Percentiles rank a stretch among this genome's conserved stretches.
phyloP scores from a whole-genome alignment of 2,113 vertebrate genomes.

The Prunella himalayana region DNA sequence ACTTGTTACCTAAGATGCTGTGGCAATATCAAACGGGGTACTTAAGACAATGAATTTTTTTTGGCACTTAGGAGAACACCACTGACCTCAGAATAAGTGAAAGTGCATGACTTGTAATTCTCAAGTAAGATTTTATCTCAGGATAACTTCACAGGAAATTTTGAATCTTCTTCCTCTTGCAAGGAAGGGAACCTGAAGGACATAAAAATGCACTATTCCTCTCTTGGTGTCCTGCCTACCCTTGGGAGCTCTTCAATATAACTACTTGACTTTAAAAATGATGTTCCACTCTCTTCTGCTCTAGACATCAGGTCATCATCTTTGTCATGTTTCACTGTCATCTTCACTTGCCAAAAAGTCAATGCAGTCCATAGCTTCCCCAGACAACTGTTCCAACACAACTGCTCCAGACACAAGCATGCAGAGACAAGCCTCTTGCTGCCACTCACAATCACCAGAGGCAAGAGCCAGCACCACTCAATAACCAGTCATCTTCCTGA shows the following conservation, averaged over 20 bases:
- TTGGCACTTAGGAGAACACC: not conserved
- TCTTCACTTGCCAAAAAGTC: not conserved
- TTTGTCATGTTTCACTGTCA: not conserved
- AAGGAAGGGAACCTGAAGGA: not conserved
- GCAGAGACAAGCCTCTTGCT: not conserved
- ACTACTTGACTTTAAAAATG: not conserved
- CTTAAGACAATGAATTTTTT: not conserved
- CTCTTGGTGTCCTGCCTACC: not conserved
- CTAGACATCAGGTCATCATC: not conserved
- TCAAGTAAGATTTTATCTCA: not conserved
- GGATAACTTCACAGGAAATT: not conserved
- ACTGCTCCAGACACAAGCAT: not conserved
- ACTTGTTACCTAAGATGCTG: not conserved
- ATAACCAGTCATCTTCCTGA: not conserved
- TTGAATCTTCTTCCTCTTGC: not conserved
- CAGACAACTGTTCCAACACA: not conserved
- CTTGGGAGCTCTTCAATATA: not conserved
- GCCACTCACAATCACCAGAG: not conserved
- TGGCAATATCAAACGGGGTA: not conserved
- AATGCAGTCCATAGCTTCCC: not conserved
- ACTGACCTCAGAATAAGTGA: not conserved
- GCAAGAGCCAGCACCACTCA: not conserved
- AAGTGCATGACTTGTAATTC: not conserved
- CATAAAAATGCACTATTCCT: not conserved
- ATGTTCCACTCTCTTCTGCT: not conserved